phyloP scores from a whole-genome alignment of 2,113 vertebrate species.

The Solenodon paradoxus region DNA sequence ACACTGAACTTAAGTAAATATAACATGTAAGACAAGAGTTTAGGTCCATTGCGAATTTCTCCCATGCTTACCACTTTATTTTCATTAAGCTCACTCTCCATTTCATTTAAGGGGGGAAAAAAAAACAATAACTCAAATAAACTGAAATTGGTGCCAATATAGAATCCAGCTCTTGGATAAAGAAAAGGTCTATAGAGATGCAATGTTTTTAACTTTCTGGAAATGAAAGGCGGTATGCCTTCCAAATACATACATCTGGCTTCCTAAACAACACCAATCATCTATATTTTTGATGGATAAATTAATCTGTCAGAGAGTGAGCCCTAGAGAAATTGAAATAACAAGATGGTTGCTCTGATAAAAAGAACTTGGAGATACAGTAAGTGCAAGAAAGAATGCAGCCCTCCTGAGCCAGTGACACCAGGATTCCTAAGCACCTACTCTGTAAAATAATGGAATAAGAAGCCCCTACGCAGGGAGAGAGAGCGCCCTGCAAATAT shows the following conservation, averaged over 20 bases:
- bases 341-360: neutral
- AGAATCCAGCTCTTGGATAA: neutral
- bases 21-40: neutral
- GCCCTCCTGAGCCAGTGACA: neutral
- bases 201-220: neutral
- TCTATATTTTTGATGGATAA: neutral
- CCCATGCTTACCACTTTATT: neutral
- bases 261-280: neutral
- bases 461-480: neutral
- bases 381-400: neutral
- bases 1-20: neutral
- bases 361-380: neutral
- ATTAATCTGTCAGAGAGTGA: neutral
- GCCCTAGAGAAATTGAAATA: neutral
- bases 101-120: neutral
- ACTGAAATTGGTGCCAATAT: neutral
- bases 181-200: neutral
- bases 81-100: slow-evolving; percentile 5
- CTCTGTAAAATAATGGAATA: neutral
- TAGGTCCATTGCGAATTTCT: neutral
- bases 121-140: neutral
- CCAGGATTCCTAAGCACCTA: neutral
- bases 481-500: neutral
- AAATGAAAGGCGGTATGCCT: neutral
- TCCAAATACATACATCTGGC: neutral